phyloP scores from a whole-genome alignment of 2,888 invertebrate genomes.

The Coecobrya sp. region DNA sequence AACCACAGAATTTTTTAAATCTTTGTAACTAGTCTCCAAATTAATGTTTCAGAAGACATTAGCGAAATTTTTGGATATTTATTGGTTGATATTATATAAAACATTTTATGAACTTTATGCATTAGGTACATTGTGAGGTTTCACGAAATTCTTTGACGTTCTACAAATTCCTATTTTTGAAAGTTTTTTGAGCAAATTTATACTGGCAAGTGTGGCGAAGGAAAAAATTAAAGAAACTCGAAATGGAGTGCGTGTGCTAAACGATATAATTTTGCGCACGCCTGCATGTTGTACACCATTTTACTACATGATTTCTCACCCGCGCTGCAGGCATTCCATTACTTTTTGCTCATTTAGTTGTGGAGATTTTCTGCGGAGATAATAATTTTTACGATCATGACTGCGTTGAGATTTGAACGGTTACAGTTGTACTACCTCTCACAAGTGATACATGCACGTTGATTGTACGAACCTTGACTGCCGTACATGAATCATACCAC shows the following conservation, averaged over 20 bases:
- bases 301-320: conserved; percentile 34
- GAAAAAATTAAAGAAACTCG: no score
- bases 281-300: neutral
- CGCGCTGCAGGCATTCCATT: conserved; percentile 52
- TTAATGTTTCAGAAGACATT: conserved; percentile 59
- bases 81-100: neutral
- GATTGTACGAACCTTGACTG: conserved; percentile 20
- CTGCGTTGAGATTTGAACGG: conserved; percentile 63
- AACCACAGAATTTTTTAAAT: conserved; percentile 31
- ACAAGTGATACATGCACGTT: neutral
- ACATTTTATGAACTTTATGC: neutral
- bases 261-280: conserved; percentile 30
- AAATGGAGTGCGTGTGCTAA: conserved; percentile 38
- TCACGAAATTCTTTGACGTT: neutral
- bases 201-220: no score
- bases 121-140: no score
- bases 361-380: conserved; percentile 61
- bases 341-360: conserved; percentile 45
- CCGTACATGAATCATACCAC: neutral
- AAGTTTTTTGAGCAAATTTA: no score
- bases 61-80: conserved; percentile 21
- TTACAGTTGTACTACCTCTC: neutral
- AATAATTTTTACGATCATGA: conserved; percentile 72
- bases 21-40: neutral
- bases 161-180: neutral